Evolutionary conservation across 2,888 invertebrate genomes (phyloP).

Genomic region (Archips xylosteana): DNA sequence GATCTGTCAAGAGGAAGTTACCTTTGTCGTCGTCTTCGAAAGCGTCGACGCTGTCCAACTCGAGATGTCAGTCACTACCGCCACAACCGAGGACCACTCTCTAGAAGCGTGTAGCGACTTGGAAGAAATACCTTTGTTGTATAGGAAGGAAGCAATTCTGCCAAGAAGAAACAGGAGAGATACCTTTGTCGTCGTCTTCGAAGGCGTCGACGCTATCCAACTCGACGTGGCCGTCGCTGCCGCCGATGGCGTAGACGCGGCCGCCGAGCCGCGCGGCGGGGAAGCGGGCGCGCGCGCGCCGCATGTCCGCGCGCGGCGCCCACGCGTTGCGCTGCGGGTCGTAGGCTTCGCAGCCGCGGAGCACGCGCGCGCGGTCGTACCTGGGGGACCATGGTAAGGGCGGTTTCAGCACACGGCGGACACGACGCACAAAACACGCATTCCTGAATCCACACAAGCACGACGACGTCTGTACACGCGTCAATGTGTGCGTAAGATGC

Average conservation of each 20-base stretch:
- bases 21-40: conserved; percentile 47
- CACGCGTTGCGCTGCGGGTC: conserved; percentile 89
- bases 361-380: conserved; percentile 94
- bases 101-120: no score
- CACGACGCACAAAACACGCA: no score
- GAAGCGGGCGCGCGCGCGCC: conserved; percentile 91
- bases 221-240: conserved; percentile 93
- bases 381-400: no score
- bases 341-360: conserved; percentile 91
- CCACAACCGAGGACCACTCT: no score
- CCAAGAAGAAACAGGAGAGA: neutral
- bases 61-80: no score
- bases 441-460: no score
- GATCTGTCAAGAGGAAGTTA: neutral
- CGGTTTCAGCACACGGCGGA: no score
- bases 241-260: conserved; percentile 92
- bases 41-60: conserved; percentile 86
- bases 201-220: conserved; percentile 84
- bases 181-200: conserved; percentile 44
- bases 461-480: no score
- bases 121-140: no score
- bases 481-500: no score
- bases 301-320: conserved; percentile 89
- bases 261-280: conserved; percentile 88
- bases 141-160: no score